A percentile compares a stretch with the other conserved stretches of the same genome.
Conservation (phyloP, 2,797 vertebrate species). For the Discoglossus pictus region DNA sequence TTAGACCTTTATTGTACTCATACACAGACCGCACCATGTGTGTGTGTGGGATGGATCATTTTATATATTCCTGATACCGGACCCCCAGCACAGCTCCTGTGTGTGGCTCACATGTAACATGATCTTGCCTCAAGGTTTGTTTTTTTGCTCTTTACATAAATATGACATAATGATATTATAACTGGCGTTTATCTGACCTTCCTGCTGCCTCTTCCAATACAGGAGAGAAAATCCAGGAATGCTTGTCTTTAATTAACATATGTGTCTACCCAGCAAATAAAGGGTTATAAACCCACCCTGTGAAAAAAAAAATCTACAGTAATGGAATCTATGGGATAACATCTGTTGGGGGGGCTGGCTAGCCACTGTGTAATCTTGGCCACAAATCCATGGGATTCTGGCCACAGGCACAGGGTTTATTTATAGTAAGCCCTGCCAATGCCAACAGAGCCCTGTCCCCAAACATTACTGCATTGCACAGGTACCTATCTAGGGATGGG, state of each 20-base stretch:
- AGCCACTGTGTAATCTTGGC: slow-evolving; percentile 12
- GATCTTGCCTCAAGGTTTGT: slow-evolving; percentile 20
- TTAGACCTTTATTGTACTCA: too few species aligned
- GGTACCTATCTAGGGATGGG: too few species aligned
- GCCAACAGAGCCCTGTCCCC: background rate
- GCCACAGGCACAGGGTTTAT: background rate
- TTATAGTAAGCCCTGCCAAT: background rate
- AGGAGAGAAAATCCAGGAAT: slow-evolving; percentile 7
- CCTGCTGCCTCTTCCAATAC: background rate
- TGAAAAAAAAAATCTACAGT: background rate
- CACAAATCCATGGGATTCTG: slow-evolving; percentile 10
- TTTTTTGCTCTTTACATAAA: slow-evolving; percentile 14
- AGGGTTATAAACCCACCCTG: background rate
- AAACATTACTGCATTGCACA: background rate
- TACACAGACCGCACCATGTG: too few species aligned
- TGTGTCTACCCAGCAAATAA: background rate
- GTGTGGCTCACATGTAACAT: slow-evolving; percentile 14
- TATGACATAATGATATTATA: slow-evolving; percentile 15
- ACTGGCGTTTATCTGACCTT: slow-evolving; percentile 21
- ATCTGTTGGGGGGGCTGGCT: slow-evolving; percentile 16
- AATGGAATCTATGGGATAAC: slow-evolving; percentile 4
- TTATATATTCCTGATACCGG: background rate
- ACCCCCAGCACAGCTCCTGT: slow-evolving; percentile 2
- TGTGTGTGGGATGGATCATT: background rate
- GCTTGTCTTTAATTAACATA: background rate